Percentiles rank a stretch among this genome's conserved stretches.
Conservation (phyloP, 2,888 invertebrate genomes). For the Chrysopilus asiliformis region DNA sequence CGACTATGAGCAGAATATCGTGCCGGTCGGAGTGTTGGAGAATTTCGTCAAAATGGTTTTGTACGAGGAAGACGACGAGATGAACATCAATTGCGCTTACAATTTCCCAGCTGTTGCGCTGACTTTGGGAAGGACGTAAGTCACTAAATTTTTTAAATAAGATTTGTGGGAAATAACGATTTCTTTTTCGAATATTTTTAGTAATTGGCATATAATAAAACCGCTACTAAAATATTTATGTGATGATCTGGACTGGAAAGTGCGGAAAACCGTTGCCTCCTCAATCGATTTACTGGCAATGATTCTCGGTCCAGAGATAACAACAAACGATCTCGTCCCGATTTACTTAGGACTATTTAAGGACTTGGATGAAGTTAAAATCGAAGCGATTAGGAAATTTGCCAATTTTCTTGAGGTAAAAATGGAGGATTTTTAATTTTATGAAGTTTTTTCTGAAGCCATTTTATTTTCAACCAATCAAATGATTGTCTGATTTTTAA, state of each 20-base stretch:
- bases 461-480: slow-evolving; percentile 20
- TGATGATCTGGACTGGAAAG: slow-evolving; percentile 54
- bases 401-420: slow-evolving; percentile 51
- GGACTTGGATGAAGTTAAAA: slow-evolving; percentile 65
- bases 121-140: slow-evolving; percentile 46
- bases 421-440: too few species aligned
- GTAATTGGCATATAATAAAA: slow-evolving; percentile 55
- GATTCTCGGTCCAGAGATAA: slow-evolving; percentile 55
- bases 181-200: slow-evolving; percentile 5
- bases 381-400: slow-evolving; percentile 57
- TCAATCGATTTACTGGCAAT: slow-evolving; percentile 62
- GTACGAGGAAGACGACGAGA: slow-evolving; percentile 42
- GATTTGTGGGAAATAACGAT: background rate
- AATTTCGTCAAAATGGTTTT: slow-evolving; percentile 58
- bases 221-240: slow-evolving; percentile 52
- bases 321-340: slow-evolving; percentile 55
- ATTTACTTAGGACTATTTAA: slow-evolving; percentile 62
- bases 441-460: slow-evolving; percentile 43
- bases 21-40: slow-evolving; percentile 47
- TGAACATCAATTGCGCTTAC: slow-evolving; percentile 60
- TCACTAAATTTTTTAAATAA: background rate
- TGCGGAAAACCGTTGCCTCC: slow-evolving; percentile 54
- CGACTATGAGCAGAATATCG: slow-evolving; percentile 35
- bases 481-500: too few species aligned
- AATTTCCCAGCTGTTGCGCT: slow-evolving; percentile 66